Evolutionary conservation across 2,888 invertebrate species (phyloP).

Genomic region (Pyrrhosoma nymphula): DNA sequence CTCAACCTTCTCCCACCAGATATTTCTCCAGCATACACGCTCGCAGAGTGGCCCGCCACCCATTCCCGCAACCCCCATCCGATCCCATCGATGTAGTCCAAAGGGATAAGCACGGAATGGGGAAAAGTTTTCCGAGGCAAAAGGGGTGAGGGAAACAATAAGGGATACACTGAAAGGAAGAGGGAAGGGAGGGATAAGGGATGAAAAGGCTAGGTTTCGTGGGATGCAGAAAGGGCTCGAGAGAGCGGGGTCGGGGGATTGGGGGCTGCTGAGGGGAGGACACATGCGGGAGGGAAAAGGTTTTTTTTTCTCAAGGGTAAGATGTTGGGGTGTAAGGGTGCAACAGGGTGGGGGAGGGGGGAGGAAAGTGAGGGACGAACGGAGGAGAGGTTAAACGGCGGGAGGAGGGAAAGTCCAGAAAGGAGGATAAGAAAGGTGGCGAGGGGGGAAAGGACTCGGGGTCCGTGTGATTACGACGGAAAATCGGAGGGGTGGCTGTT

Average conservation of each 20-base stretch:
- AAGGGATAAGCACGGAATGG: not conserved
- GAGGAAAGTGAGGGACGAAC: not conserved
- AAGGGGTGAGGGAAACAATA: not conserved
- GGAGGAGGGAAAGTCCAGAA: not conserved
- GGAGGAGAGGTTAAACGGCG: not conserved
- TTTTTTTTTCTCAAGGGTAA: too few species aligned
- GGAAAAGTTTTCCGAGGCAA: not conserved
- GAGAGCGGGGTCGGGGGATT: not conserved
- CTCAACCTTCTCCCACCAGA: too few species aligned
- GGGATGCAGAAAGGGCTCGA: not conserved
- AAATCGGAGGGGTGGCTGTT: too few species aligned
- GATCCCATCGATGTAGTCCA: conserved; percentile 10
- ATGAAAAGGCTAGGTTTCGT: not conserved
- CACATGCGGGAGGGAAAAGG: too few species aligned
- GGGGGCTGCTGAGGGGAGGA: not conserved
- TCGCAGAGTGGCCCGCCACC: not conserved
- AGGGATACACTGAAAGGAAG: not conserved
- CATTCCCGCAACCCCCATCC: not conserved
- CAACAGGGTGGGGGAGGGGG: not conserved
- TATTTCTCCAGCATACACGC: too few species aligned
- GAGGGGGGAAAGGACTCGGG: not conserved
- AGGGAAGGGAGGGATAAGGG: not conserved
- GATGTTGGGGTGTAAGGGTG: not conserved
- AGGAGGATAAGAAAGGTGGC: not conserved
- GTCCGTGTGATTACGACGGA: not conserved